Conservation (phyloP, 2,888 invertebrate genomes). For the Anthophora plumipes region DNA sequence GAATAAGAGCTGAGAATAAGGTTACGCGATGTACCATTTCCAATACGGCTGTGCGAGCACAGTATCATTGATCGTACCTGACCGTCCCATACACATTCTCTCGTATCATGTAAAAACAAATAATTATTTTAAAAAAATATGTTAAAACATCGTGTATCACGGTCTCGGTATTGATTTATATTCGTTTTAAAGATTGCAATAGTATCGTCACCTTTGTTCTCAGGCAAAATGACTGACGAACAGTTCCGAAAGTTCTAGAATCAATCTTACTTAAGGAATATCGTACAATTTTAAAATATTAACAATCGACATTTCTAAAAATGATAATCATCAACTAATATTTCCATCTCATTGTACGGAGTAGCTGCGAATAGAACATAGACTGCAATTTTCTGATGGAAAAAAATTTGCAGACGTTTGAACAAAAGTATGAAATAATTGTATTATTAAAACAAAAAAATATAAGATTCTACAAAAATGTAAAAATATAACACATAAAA, state of each 20-base stretch:
- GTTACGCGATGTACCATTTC: background rate
- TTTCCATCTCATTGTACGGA: background rate
- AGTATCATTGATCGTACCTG: conserved; percentile 34
- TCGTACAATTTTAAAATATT: background rate
- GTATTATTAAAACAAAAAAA: background rate
- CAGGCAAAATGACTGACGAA: background rate
- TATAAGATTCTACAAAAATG: background rate
- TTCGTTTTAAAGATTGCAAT: background rate
- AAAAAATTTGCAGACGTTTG: background rate
- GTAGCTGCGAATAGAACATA: background rate
- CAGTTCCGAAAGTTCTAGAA: conserved; percentile 6
- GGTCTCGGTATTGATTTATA: background rate
- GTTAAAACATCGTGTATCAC: background rate
- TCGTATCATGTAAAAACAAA: conserved; percentile 8
- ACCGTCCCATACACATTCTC: background rate
- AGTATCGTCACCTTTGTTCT: background rate
- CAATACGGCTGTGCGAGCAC: conserved; percentile 1
- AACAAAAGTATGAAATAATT: background rate
- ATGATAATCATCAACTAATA: background rate
- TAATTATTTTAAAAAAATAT: conserved; percentile 5
- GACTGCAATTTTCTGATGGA: background rate
- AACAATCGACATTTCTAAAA: background rate
- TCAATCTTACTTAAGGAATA: background rate
- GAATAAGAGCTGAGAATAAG: conserved; percentile 2
- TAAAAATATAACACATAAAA: background rate